phyloP scores from a whole-genome alignment of 2,797 vertebrate species.

The Bucorvus abyssinicus region DNA sequence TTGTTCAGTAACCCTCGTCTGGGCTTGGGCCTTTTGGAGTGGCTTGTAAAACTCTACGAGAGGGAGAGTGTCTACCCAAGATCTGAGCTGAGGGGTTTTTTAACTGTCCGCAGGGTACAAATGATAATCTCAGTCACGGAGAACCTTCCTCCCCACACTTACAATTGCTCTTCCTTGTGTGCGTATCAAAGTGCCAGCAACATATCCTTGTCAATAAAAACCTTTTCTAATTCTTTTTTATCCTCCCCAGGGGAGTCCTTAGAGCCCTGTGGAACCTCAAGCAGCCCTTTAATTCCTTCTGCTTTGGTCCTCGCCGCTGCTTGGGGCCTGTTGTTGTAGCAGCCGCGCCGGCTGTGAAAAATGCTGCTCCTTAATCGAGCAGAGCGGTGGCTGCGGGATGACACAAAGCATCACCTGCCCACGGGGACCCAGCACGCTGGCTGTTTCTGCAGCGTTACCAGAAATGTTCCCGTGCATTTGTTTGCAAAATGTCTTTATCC shows the following conservation, averaged over 20 bases:
- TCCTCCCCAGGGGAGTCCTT: constrained; percentile 1
- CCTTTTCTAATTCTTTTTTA: constrained; percentile 45
- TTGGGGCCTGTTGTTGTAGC: background rate
- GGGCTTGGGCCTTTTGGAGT: background rate
- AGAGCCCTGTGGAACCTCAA: background rate
- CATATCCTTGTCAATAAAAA: constrained; percentile 13
- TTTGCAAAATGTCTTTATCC: constrained; percentile 46
- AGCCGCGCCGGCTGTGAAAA: background rate
- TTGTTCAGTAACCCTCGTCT: background rate
- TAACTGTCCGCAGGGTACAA: background rate
- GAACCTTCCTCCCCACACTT: background rate
- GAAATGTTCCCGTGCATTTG: constrained; percentile 34
- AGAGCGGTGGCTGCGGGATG: constrained; percentile 7
- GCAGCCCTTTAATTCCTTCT: constrained; percentile 46
- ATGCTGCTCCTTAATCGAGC: constrained; percentile 9
- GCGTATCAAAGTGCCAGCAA: background rate
- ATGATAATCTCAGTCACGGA: background rate
- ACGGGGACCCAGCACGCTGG: background rate
- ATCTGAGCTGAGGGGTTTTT: background rate
- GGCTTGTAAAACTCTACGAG: background rate
- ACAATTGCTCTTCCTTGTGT: background rate
- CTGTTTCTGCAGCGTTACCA: background rate
- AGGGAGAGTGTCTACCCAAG: background rate
- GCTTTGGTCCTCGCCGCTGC: background rate
- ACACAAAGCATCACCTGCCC: constrained; percentile 48